Conservation (phyloP, 1,140 invertebrate species). For the Pseudomyrmex gracilis region DNA sequence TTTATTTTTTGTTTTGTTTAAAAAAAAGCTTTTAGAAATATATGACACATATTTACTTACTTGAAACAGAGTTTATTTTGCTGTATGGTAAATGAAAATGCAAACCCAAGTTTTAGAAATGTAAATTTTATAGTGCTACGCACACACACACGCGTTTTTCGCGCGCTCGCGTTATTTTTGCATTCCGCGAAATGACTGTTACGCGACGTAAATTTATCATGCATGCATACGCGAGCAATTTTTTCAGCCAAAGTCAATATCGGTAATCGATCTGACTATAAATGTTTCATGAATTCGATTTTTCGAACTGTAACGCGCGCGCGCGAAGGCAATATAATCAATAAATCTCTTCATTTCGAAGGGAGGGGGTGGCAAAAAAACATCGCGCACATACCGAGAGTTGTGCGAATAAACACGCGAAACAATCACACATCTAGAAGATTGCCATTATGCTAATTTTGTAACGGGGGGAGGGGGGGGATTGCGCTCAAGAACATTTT, state of each 20-base stretch:
- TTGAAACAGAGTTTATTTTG: no score
- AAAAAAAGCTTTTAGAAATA: no score
- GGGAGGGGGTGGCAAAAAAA: no score
- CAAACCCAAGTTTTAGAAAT: neutral
- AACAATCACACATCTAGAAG: neutral
- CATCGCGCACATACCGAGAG: neutral
- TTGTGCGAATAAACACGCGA: conserved; percentile 13
- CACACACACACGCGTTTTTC: neutral
- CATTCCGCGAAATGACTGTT: neutral
- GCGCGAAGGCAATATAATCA: no score
- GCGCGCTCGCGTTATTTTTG: neutral
- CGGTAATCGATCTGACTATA: neutral
- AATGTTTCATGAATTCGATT: conserved; percentile 20
- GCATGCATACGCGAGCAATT: conserved; percentile 6
- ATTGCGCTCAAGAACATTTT: conserved; percentile 20
- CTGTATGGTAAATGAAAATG: no score
- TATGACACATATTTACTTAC: no score
- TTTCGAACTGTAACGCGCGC: conserved; percentile 15
- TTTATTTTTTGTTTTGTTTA: no score
- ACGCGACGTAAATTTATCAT: conserved; percentile 12
- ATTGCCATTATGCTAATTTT: conserved; percentile 41
- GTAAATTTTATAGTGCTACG: neutral
- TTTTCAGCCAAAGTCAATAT: neutral
- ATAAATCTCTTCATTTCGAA: no score
- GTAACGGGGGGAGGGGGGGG: neutral